Evolutionary conservation across 1,140 invertebrate species (phyloP), one percentile per base, ranked within the genome.

Genomic region (Himalopsyche phryganea): DNA sequence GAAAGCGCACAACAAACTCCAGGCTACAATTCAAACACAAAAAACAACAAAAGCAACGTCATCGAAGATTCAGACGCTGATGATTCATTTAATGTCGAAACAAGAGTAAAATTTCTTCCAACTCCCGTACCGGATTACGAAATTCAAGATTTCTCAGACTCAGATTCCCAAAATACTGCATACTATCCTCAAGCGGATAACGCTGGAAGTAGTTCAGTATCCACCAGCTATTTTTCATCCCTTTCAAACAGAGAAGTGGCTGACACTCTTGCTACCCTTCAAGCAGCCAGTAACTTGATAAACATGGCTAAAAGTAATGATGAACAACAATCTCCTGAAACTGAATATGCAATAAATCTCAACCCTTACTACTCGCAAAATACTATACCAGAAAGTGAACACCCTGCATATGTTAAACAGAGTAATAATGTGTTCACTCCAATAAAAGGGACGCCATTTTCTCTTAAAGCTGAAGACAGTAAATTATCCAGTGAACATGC

Each of bases 171-270:
- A 14, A 36, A 32, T 13, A 20, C 51, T 1, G 20, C 55, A 33
- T 63, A 59, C 14, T 51, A 55, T 33, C 28, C 61, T 13, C 56
- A 63, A 32, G 45, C 59, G 1, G 55, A 52, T 13, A 57, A 58
- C 45, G 18, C 40, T 3, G 48, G 51, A 1, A 58, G 36, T 38
- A 48, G 51, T 14, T 50, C 48, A 66, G 23, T 66, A 65, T 10
- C 69, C 67, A 50, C 65, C 69, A 53, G 70, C 50, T 76, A 71
- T 28, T 81, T 79, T 52, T 73, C 79, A 6, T 75, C 74, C 0
- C 64, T 82, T 15, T 76, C 80, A 0, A 80, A 73, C 58, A 71
- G 73, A 49, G 74, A 82, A 41, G 70, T 76, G 0, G 79, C 80
- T 2, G 79, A 82, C 48, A 73, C 77, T 48, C 67, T 82, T 19